A percentile compares a stretch with the other conserved stretches of the same genome.
These are phyloP conservation scores for Porites cylindrica DNA, from an alignment of 92 coral and sea anemone species.

Conservation along the genomic window DNA sequence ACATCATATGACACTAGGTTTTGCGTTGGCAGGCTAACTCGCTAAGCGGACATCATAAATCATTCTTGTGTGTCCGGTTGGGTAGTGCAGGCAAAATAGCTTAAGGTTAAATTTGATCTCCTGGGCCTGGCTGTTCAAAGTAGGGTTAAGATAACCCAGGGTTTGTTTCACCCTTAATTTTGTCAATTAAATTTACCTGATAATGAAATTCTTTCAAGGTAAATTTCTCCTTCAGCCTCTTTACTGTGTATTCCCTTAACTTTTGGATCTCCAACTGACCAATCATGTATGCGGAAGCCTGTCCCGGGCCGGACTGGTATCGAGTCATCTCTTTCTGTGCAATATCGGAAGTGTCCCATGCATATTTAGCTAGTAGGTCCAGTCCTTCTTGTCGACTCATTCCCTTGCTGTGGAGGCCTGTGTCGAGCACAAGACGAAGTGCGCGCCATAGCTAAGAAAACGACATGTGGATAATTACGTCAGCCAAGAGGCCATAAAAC, in stretches of 20 bases:
- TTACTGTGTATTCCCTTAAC: constrained; percentile 55
- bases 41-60: no score
- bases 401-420: constrained; percentile 91
- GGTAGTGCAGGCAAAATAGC: no score
- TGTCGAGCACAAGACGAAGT: constrained; percentile 84
- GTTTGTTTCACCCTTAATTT: no score
- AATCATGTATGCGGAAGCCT: constrained; percentile 83
- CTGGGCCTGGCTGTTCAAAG: no score
- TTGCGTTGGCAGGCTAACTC: no score
- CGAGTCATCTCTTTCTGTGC: constrained; percentile 84
- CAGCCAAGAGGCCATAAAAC: no score
- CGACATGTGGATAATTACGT: no score
- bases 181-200: constrained; percentile 24
- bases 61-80: no score
- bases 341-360: constrained; percentile 95
- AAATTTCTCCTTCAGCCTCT: constrained; percentile 51
- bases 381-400: constrained; percentile 82
- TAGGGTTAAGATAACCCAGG: no score
- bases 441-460: constrained; percentile 87
- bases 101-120: no score
- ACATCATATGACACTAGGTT: no score
- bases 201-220: constrained; percentile 77
- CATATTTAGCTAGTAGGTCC: constrained; percentile 77
- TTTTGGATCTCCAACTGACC: constrained; percentile 75
- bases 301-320: constrained; percentile 86